Evolutionary conservation across 1,140 invertebrate genomes (phyloP), one percentile per base, ranked within the genome.

Genomic region (Monochamus saltuarius): DNA sequence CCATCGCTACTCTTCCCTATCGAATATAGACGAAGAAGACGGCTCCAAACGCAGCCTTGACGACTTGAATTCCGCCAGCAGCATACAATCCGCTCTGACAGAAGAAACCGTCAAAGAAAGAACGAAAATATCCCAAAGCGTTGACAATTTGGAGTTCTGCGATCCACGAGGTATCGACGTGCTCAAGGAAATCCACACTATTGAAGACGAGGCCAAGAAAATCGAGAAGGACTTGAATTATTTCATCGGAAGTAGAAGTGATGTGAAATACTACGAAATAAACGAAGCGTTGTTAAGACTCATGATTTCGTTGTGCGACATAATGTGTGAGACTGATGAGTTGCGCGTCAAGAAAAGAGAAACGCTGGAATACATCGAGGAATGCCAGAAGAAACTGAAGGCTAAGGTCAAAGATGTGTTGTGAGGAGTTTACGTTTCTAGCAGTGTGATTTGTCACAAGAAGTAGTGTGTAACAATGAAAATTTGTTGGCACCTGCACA

Each of bases 221-320:
- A 29, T 64, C 11, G 65, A 66, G 7, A 49, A 51, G 1, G 61
- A 66, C 17, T 61, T 66, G 7, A 55, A 34, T 11, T 49, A 43
- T 16, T 69, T 66, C 17, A 17, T 56, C 1, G 67, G 61, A 9
- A 47, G 17, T 7, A 56, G 8, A 7, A 62, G 59, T 29, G 53
- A 63, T 29, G 36, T 69, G 11, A 51, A 46, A 40, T 69, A 47
- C 17, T 69, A 58, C 56, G 67, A 69, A 49, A 56, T 66, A 8
- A 66, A 64, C 34, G 59, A 69, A 1, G 61, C 50, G 17, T 45
- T 66, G 1, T 56, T 69, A 14, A 56, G 54, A 19, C 42, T 50
- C 16, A 55, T 57, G 56, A 59, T 69, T n/a, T 43, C 47, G 4
- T 22, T 69, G 7, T 54, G 51, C 19, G 39, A 60, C 9, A 45